Evolutionary conservation across 2,797 vertebrate genomes (phyloP), one percentile per base, ranked within the genome.

Genomic region (Enteromius thamalakanensis): DNA sequence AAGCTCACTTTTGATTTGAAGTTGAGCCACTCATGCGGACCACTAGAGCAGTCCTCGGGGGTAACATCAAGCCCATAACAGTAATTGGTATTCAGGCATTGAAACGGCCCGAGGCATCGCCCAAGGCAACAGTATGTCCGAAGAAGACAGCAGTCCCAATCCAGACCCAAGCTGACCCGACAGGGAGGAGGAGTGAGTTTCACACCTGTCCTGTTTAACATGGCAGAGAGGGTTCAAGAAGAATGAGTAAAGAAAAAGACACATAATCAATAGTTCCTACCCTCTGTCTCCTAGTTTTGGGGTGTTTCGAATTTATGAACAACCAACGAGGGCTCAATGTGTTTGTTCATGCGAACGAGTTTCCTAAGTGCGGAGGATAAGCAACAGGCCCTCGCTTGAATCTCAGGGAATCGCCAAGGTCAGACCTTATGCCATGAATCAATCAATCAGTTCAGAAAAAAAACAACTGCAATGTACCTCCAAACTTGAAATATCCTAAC

Each of bases 201-300:
- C 58, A 65, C 81, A 55, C 75, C 76, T 65, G 65, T 47, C 75
- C 37, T 78, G 53, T 65, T 72, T 69, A 79, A 84, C 75, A 76
- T 55, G 67, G 23, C n/a, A 5, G 14, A 55, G 76, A 64, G n/a
- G 19, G 77, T 71, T 60, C 76, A 75, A 71, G 70, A 79, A 23
- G 60, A 67, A 67, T 49, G 42, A 76, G 74, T 60, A 42, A 65
- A 78, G 26, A 68, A 58, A 49, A 82, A 82, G 67, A 70, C 29
- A 23, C 19, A 8, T 26, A 62, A 85, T 90, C 89, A 82, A 90
- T 91, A 87, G 12, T 70, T 76, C 72, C 71, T 67, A 34, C 37
- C 37, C 37, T 76, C 72, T 23, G 29, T 68, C 49, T 76, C 11
- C 51, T 65, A 40, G 37, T 68, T 65, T 74, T 51, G 40, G 17